Evolutionary conservation across 2,888 invertebrate genomes (phyloP), one percentile per base, ranked within the genome.

Genomic region (Lissocephala sabroskyi): DNA sequence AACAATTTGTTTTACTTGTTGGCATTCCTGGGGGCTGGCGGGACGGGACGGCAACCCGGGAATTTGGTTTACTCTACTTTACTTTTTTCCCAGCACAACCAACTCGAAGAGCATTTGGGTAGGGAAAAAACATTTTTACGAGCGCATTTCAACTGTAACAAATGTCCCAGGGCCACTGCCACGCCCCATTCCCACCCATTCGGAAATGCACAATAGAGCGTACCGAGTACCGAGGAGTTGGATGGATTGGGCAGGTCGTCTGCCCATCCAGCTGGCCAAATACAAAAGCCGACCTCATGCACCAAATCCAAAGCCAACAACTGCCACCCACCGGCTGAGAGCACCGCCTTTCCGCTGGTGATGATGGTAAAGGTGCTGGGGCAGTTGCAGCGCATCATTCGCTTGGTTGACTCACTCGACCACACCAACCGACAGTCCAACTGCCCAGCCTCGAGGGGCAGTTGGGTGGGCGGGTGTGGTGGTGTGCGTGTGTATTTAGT

Each of bases 1-100:
- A 77, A 77, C 71, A 71, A 71, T 71, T 74, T 71, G 70, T 71
- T 74, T 68, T 77, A 70, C 78, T 71, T 74, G 75, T 74, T 77
- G 75, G 61, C 61, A 6, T n/a, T n/a, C n/a, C n/a, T n/a, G n/a
- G n/a, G n/a, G n/a, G n/a, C n/a, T n/a, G n/a, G n/a, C n/a, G n/a
- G n/a, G n/a, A n/a, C n/a, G n/a, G n/a, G n/a, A n/a, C n/a, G n/a
- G n/a, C n/a, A n/a, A n/a, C n/a, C n/a, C n/a, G n/a, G n/a, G n/a
- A n/a, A n/a, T 32, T 32, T 10, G 3, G 32, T 32, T 32, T 10
- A 4, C 32, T 32, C 4, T 32, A 23, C 10, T 4, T 13, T 32
- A 6, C 4, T 32, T 32, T 10, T 10, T 32, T 10, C n/a, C 10
- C 5, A 10, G 11, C 32, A 30, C 42, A 36, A n/a, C n/a, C n/a